Evolutionary conservation across 1,140 invertebrate genomes (phyloP).

Genomic region (Hypothenemus hampei): DNA sequence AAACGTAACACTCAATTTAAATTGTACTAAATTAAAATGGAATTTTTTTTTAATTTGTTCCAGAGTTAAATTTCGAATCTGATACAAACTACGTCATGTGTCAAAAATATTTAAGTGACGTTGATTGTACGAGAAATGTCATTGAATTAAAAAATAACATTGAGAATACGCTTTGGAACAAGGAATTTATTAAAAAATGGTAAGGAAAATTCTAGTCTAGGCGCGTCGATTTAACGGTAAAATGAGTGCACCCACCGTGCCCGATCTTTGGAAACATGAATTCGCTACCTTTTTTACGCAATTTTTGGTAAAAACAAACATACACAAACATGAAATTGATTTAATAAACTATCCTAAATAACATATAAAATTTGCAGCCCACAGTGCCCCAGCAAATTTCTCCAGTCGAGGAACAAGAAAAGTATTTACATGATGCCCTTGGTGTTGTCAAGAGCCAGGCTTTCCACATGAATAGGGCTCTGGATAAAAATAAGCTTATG

Average conservation of each 20-base stretch:
- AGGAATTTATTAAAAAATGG: constrained; percentile 19
- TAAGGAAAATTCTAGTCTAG: constrained; percentile 13
- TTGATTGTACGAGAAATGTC: too few species aligned
- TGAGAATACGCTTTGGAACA: too few species aligned
- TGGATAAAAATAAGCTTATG: constrained; percentile 95
- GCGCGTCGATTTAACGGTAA: background rate
- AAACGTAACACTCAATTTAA: too few species aligned
- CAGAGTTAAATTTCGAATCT: too few species aligned
- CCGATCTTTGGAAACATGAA: constrained; percentile 16
- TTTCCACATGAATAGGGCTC: constrained; percentile 97
- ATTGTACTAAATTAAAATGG: too few species aligned
- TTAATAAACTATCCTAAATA: background rate
- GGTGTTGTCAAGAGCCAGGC: constrained; percentile 89
- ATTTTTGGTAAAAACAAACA: constrained; percentile 27
- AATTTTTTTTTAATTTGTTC: too few species aligned
- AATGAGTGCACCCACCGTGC: constrained; percentile 8
- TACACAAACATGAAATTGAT: too few species aligned
- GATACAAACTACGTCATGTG: too few species aligned
- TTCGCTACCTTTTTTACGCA: constrained; percentile 18
- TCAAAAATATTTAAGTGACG: too few species aligned
- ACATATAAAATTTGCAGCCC: constrained; percentile 39
- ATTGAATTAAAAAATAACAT: too few species aligned
- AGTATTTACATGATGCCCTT: constrained; percentile 89
- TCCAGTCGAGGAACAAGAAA: constrained; percentile 90
- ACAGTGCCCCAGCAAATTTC: constrained; percentile 52